Percentiles rank a stretch among this genome's conserved stretches.
These are phyloP conservation scores for Nasonia longicornis DNA, from an alignment of 1,140 invertebrate species.

Conservation along the genomic window DNA sequence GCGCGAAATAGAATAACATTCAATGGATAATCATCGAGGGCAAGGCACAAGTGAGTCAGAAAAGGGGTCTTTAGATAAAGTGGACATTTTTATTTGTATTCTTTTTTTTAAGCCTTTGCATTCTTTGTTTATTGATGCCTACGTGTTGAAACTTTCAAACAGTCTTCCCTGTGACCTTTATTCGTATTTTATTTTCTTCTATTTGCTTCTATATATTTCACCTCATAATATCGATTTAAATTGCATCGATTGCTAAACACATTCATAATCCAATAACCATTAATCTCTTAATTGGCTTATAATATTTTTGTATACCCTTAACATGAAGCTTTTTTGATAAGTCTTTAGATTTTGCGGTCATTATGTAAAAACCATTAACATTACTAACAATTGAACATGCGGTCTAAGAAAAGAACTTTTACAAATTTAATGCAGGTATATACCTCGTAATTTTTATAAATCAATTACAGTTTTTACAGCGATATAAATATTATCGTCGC, in stretches of 20 bases:
- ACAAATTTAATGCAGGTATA: background rate
- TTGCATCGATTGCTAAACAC: slow-evolving; percentile 7
- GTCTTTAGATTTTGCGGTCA: background rate
- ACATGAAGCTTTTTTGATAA: background rate
- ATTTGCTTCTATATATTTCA: background rate
- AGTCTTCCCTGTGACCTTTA: slow-evolving; percentile 18
- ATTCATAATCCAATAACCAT: slow-evolving; percentile 32
- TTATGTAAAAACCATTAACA: background rate
- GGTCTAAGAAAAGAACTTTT: background rate
- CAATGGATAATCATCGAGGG: slow-evolving; percentile 53
- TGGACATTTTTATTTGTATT: slow-evolving; percentile 31
- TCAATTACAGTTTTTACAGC: background rate
- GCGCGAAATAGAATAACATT: slow-evolving; percentile 49
- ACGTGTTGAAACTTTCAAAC: slow-evolving; percentile 20
- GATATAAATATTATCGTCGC: background rate
- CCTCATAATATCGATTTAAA: slow-evolving; percentile 4
- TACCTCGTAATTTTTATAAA: background rate
- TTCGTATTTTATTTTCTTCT: slow-evolving; percentile 11
- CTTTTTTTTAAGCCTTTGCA: background rate
- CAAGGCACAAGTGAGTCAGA: slow-evolving; percentile 63
- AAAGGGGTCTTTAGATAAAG: slow-evolving; percentile 31
- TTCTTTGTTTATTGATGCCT: slow-evolving; percentile 29
- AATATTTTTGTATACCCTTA: slow-evolving; percentile 11
- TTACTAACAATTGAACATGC: background rate
- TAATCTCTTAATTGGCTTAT: background rate